Base-by-base conservation (phyloP, 2,113 vertebrate species). In the Arenaria interpres region DNA sequence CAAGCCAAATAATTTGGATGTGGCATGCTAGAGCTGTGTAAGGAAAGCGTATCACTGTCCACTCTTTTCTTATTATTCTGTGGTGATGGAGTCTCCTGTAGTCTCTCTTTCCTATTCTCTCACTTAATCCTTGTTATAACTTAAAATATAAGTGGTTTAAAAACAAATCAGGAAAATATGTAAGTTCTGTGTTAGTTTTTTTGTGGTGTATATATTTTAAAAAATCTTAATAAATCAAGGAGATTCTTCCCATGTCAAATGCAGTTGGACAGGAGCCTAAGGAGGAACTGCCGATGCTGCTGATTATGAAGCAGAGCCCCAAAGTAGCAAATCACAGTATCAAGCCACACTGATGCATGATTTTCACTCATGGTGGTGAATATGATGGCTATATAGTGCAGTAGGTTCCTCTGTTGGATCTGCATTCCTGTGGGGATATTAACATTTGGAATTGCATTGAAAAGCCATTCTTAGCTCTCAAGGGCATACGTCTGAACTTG, bases 391-490 rank as follows among this genome's bases (percentile, higher is more conserved):
- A 24, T 63, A 88, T 78, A 89, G 71, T 50, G 10, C 75, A 75
- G 77, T 76, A 89, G 60, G 83, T 86, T 94, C 85, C 78, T 90
- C 92, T 93, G 88, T 93, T 88, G 71, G 83, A 95, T 92, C 90
- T 96, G 81, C 72, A 60, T 93, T 97, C 88, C 91, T 94, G 68
- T 89, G 88, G 72, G 92, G 88, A 92, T 95, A 96, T 95, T 96
- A 97, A 91, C 89, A 92, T 97, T 96, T 93, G 57, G 91, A 96
- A 96, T 92, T 93, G 45, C 89, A 95, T 69, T 92, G 94, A 96
- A 94, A 97, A 97, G 85, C 84, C 80, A 89, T 95, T 97, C 92
- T 91, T 91, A 95, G 68, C 43, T 96, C 80, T 96, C 96, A 98
- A 97, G 95, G 97, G 85, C 95, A 96, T 90, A 56, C 76, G 80